Evolutionary conservation across 2,797 vertebrate species (phyloP), one percentile per base, ranked within the genome.

Genomic region (Lagocephalus sceleratus): DNA sequence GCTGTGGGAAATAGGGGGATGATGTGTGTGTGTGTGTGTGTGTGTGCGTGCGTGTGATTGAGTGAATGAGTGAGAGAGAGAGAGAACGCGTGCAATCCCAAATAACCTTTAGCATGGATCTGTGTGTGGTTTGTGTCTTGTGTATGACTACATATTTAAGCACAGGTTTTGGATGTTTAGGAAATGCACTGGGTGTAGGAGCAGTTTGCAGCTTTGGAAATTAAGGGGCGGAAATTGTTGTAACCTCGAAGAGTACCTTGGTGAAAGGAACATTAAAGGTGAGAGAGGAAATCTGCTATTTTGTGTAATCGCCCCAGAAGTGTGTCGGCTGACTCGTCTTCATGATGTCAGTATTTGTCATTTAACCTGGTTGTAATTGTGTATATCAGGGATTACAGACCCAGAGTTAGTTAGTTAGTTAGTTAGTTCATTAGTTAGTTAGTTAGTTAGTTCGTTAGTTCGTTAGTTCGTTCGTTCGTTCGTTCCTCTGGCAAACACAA

Each of bases 221-320:
- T 10, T 35, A 14, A 35, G 10, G 32, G 12, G 32, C 4, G 29
- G 29, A 2, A 1, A 11, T 12, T 40, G 66, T 51, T 65, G 75
- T 74, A 81, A 73, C 77, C 73, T 74, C 68, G 51, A 55, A 71
- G 55, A 57, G 61, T 40, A 68, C 41, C 68, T 47, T 35, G 71
- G 76, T 85, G 77, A 78, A 73, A 76, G 72, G 63, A 60, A 58
- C 47, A 21, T 61, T 71, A 60, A 85, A 79, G 75, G 73, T 72
- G 64, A 75, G 66, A 72, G 59, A 57, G 62, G 75, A 76, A 78
- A 83, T 75, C 63, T 79, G 82, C 83, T 86, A 84, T 88, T 88
- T 86, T 70, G 71, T 19, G 68, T 89, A 90, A 89, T 87, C 85
- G 71, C 66, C 60, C 70, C 71, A 66, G 88, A 88, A 88, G 87